A percentile compares a stretch with the other conserved stretches of the same genome.
Conservation (phyloP, 1,140 invertebrate species). For the Pinna nobilis region DNA sequence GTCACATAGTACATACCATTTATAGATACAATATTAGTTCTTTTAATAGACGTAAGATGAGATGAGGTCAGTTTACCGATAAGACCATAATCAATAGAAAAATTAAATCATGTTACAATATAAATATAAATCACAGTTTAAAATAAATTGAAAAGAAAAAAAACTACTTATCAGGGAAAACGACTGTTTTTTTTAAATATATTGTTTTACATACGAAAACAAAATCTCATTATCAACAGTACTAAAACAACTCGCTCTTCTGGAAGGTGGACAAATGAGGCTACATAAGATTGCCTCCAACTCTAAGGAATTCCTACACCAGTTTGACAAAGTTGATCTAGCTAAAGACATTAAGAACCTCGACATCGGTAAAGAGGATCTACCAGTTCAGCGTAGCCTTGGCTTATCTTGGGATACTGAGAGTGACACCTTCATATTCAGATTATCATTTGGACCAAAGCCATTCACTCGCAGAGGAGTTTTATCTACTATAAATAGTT, state of each 20-base stretch:
- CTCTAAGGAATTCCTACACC: slow-evolving; percentile 12
- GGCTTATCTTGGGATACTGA: slow-evolving; percentile 34
- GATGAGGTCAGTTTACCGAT: no score
- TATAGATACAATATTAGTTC: no score
- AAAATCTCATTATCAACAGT: no score
- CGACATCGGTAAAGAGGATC: slow-evolving; percentile 5
- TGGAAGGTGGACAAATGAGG: slow-evolving; percentile 4
- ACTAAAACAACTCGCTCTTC: slow-evolving; percentile 6
- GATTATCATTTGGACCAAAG: slow-evolving; percentile 8
- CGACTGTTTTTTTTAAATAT: no score
- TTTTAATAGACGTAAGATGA: no score
- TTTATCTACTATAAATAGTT: slow-evolving; percentile 23
- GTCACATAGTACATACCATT: no score
- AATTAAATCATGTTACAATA: no score
- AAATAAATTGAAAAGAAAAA: no score
- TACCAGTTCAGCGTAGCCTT: slow-evolving; percentile 29
- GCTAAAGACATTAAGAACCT: slow-evolving; percentile 24
- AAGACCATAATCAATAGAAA: no score
- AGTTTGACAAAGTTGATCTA: slow-evolving; percentile 21
- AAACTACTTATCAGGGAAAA: no score
- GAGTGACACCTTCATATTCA: slow-evolving; percentile 29
- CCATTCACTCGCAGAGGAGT: slow-evolving; percentile 31
- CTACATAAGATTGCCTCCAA: slow-evolving; percentile 43
- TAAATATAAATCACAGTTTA: no score
- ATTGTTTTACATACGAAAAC: no score